Base-by-base conservation (phyloP, 2,888 invertebrate species). In the Chrysotoxum bicinctum region DNA sequence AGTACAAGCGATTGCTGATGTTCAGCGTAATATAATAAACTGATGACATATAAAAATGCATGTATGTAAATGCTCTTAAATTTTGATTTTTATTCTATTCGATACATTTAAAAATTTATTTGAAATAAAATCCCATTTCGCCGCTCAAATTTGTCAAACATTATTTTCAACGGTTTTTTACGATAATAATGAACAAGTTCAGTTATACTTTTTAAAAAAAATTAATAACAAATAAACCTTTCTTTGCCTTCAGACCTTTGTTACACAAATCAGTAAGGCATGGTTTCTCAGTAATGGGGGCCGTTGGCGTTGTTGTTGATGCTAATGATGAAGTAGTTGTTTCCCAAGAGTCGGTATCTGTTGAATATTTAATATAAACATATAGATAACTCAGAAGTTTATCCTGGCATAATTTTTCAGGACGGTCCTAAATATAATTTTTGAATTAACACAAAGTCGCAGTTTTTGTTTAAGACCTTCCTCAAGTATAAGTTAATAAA, bases 151-250 rank as follows among this genome's bases (percentile, higher is more conserved):
- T 60, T 37, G 0, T 60, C 21, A 60, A 60, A 10, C 0, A 60
- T 10, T 40, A 60, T 40, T 26, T 60, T n/a, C 40, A 60, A n/a
- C 1, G 4, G 9, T 10, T 26, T 60, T 16, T n/a, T 14, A 10
- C 60, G 60, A 26, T 16, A 60, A 3, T 60, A 9, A 7, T n/a
- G 14, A 60, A 23, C n/a, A n/a, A 64, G 2, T 35, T 48, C 48
- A 48, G 16, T 43, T 68, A n/a, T n/a, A 73, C 60, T 45, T 74
- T 60, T 68, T 69, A 6, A 74, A 80, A 50, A n/a, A 80, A 80
- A 52, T 80, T 80, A 9, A 80, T 68, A 16, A 80, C 52, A 68
- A 80, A 80, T 35, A 80, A 52, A 7, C 79, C 79, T 19, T 60
- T 68, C 5, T 80, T 52, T 3, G 79, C 79, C 14, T 60, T 68